Evolutionary conservation across 2,888 invertebrate species (phyloP), one percentile per base, ranked within the genome.

Genomic region (Acleris cristana): DNA sequence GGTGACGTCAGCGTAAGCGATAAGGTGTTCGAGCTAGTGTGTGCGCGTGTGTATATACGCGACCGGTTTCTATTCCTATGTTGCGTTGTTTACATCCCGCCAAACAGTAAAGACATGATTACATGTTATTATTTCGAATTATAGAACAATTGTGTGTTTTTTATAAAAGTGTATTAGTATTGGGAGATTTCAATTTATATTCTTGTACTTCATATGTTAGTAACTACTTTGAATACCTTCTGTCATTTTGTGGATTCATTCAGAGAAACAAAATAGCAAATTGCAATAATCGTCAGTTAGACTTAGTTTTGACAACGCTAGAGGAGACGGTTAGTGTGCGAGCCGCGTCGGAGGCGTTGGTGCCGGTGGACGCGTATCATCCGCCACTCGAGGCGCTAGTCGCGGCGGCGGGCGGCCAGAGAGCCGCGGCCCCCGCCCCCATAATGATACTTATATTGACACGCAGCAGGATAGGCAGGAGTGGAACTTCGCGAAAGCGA

Each of bases 221-320:
- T 26, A 8, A 48, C 1, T 58, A 48, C 26, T 58, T n/a, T 58
- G 26, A 56, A 40, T 56, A 40, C 12, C 5, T 56, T 12, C 19
- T 10, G 34, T 12, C 56, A 19, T 56, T 4, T 58, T 48, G 48
- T 58, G 57, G 57, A n/a, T 58, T 58, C 57, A 48, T 48, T 48
- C 48, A 58, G 48, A 45, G 48, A 23, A 58, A 48, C 23, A 0
- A 26, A 23, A 48, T 48, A 48, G 44, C 48, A 23, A 52, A 52
- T 16, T 52, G 52, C 14, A 52, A 52, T 12, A 23, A 52, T 52
- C 52, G 52, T 2, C 52, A 52, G 6, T 52, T 52, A 6, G 12
- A 52, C 16, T 52, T 52, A 23, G 52, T 52, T 3, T 23, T 23
- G 6, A 52, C 14, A 21, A 14, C 52, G 21, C 14, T 23, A 3